Conservation (phyloP, 2,113 vertebrate genomes). For the Amazona guildingii region DNA sequence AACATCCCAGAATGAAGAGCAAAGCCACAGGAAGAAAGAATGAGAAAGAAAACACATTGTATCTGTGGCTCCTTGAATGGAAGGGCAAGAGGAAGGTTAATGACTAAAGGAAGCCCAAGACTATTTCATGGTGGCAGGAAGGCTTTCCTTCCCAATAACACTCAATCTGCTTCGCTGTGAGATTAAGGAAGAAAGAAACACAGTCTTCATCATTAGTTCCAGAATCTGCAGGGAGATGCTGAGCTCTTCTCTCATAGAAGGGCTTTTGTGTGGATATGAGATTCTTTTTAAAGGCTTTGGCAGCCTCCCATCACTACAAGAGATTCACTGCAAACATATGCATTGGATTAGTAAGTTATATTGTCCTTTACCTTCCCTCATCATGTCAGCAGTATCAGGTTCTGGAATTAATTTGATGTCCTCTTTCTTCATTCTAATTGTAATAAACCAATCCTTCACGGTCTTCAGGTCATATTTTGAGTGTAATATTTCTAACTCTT, state of each 20-base stretch:
- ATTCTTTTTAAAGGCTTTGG: slow-evolving; percentile 14
- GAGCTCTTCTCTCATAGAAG: background rate
- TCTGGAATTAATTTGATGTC: slow-evolving; percentile 40
- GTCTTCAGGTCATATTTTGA: background rate
- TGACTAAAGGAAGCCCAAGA: background rate
- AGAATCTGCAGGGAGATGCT: slow-evolving; percentile 26
- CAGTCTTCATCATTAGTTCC: slow-evolving; percentile 16
- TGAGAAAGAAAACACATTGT: background rate
- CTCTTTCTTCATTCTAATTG: background rate
- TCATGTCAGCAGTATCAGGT: background rate
- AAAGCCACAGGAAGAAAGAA: background rate
- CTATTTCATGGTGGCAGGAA: background rate
- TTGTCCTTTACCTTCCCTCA: slow-evolving; percentile 25
- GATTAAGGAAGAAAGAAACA: slow-evolving; percentile 31
- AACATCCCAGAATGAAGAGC: background rate
- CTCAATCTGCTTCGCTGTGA: background rate
- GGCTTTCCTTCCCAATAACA: slow-evolving; percentile 15
- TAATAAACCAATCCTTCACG: background rate
- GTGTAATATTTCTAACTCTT: background rate
- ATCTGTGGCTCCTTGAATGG: background rate
- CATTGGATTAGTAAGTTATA: background rate
- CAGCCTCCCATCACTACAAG: background rate
- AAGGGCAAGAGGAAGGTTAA: background rate
- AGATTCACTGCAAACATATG: background rate
- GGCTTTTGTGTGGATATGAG: background rate